Conservation (phyloP, 2,113 vertebrate species). For the Orthonyx spaldingii region DNA sequence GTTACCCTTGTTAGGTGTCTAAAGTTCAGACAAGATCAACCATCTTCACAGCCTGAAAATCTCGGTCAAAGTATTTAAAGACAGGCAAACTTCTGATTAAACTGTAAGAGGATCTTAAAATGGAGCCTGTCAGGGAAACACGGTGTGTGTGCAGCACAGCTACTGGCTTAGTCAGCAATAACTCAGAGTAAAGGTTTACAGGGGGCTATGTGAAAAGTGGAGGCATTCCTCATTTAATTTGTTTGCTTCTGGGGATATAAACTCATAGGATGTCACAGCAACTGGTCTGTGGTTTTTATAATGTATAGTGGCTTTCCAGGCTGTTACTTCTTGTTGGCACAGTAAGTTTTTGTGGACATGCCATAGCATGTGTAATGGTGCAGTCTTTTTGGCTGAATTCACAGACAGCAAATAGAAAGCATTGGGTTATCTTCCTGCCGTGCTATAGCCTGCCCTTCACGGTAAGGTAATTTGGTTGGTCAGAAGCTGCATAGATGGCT, state of each 20-base stretch:
- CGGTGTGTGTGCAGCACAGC: background rate
- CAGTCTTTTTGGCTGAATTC: constrained; percentile 1
- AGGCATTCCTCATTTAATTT: background rate
- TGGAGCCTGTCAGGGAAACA: background rate
- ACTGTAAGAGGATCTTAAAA: background rate
- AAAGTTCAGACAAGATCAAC: background rate
- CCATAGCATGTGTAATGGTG: background rate
- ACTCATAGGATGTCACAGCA: background rate
- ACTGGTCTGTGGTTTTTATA: background rate
- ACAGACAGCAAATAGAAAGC: background rate
- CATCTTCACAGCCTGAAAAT: background rate
- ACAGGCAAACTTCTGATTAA: background rate
- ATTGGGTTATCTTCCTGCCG: background rate
- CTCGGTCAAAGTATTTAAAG: background rate
- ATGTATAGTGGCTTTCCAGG: background rate
- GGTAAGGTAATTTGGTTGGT: background rate
- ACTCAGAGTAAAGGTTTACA: background rate
- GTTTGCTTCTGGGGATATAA: background rate
- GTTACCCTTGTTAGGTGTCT: background rate
- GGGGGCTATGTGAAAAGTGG: background rate
- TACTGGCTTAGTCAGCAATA: background rate
- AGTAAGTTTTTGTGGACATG: background rate
- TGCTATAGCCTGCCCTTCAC: background rate
- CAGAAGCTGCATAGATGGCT: background rate
- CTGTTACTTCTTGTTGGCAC: background rate